Evolutionary conservation across 2,113 vertebrate genomes (phyloP), one percentile per base, ranked within the genome.

Genomic region (Coryphaenoides rupestris): DNA sequence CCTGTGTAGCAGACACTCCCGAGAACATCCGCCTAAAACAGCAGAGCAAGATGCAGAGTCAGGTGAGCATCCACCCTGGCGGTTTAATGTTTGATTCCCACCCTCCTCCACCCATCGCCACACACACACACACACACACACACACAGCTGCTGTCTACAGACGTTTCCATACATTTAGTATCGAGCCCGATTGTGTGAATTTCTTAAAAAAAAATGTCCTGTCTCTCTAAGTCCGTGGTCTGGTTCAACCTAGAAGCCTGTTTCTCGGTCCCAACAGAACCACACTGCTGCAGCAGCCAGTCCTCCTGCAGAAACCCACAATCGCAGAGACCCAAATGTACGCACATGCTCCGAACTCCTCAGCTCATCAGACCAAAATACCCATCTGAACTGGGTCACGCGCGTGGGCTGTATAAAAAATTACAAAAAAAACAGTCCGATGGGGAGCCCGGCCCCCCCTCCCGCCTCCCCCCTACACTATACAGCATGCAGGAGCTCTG

Each of bases 21-120:
- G 96, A 98, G 91, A 98, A 98, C 86, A 91, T 95, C 77, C 95
- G 97, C 17, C 93, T 99, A 64, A 96, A 98, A 93, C 90, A 97
- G 83, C 97, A 98, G 91, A 98, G 91, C 1, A 92, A 95, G 90
- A 93, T 97, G 66, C 96, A 99, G 89, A 99, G 97, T 89, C 93
- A 94, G 91, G 97, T 99, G 88, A 90, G 76, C 22, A 16, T n/a
- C 33, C 19, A 3, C 33, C 14, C 52, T n/a, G n/a, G n/a, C n/a
- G n/a, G n/a, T n/a, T n/a, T n/a, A n/a, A n/a, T n/a, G n/a, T n/a
- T n/a, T n/a, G n/a, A n/a, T n/a, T 60, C 7, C 26, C 15, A 21
- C 5, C 12, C 50, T 6, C 60, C n/a, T 26, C 5, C 7, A 45
- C 58, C 1, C 40, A 26, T 59, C 14, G 56, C 26, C 19, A 56